phyloP scores from a whole-genome alignment of 2,888 invertebrate species.

The Nemapogon koenigi region DNA sequence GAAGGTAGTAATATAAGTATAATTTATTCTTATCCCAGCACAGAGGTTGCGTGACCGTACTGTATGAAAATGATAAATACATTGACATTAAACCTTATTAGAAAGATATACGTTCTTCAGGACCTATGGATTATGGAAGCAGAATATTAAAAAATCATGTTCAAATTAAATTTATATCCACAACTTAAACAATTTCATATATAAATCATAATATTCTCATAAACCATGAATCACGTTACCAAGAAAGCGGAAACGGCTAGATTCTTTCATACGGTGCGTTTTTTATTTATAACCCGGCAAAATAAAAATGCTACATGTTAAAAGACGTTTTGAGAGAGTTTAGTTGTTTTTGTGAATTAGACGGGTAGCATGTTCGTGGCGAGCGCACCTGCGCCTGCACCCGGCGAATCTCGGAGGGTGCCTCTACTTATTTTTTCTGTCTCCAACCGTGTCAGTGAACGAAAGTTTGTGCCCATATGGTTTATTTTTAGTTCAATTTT shows the following conservation, averaged over 20 bases:
- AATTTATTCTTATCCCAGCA: too few species aligned
- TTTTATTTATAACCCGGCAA: slow-evolving; percentile 39
- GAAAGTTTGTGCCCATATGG: too few species aligned
- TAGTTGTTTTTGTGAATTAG: slow-evolving; percentile 39
- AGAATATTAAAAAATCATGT: slow-evolving; percentile 35
- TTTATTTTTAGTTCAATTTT: too few species aligned
- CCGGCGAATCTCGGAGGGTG: slow-evolving; percentile 56
- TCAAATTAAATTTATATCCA: slow-evolving; percentile 7
- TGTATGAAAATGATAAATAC: neutral
- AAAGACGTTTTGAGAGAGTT: slow-evolving; percentile 9
- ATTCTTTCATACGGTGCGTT: slow-evolving; percentile 47
- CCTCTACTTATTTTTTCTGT: slow-evolving; percentile 21
- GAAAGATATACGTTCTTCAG: slow-evolving; percentile 16
- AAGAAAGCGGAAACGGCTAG: slow-evolving; percentile 58
- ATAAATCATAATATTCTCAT: slow-evolving; percentile 36
- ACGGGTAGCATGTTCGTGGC: slow-evolving; percentile 24
- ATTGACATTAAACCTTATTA: slow-evolving; percentile 33
- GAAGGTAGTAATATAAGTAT: too few species aligned
- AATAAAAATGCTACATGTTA: slow-evolving; percentile 16
- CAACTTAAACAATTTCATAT: slow-evolving; percentile 27
- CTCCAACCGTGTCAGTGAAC: slow-evolving; percentile 17
- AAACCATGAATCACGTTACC: slow-evolving; percentile 50
- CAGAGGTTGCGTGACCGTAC: neutral
- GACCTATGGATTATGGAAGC: slow-evolving; percentile 26
- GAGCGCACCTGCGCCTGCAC: slow-evolving; percentile 52